Conservation (phyloP, 2,888 invertebrate species). For the Entomobrya multifasciata region DNA sequence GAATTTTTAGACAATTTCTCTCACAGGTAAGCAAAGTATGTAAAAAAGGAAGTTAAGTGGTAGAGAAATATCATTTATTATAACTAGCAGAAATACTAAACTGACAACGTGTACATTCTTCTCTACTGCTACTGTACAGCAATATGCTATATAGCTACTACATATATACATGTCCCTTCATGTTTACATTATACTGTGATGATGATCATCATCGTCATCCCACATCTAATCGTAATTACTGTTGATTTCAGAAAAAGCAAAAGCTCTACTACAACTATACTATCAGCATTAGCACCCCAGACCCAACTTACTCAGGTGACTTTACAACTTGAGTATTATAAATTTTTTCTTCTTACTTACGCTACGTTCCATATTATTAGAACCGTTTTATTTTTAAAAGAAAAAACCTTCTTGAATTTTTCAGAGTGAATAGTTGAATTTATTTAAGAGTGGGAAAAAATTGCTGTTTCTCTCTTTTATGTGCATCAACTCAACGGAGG, state of each 20-base stretch:
- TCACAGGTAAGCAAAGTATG: too few species aligned
- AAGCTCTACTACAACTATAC: too few species aligned
- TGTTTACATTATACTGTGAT: not conserved
- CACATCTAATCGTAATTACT: slow-evolving; percentile 63
- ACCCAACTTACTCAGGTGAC: not conserved
- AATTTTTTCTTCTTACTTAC: not conserved
- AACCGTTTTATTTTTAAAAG: slow-evolving; percentile 26
- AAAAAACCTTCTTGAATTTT: slow-evolving; percentile 34
- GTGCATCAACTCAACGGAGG: too few species aligned
- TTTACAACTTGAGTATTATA: too few species aligned
- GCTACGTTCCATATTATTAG: slow-evolving; percentile 24
- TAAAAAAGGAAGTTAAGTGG: too few species aligned
- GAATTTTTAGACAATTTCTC: slow-evolving; percentile 61
- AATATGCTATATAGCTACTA: not conserved
- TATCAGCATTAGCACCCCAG: not conserved
- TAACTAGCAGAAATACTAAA: slow-evolving; percentile 62
- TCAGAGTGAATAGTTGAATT: too few species aligned
- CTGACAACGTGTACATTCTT: slow-evolving; percentile 62
- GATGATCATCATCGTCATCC: not conserved
- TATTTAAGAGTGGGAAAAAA: too few species aligned
- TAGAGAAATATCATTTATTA: slow-evolving; percentile 61
- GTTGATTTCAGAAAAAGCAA: slow-evolving; percentile 66
- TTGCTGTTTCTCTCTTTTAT: too few species aligned
- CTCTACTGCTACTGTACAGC: slow-evolving; percentile 22
- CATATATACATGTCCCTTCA: not conserved